These are phyloP conservation scores for Erynnis tages DNA, from an alignment of 2,888 invertebrate species.

Conservation along the genomic window DNA sequence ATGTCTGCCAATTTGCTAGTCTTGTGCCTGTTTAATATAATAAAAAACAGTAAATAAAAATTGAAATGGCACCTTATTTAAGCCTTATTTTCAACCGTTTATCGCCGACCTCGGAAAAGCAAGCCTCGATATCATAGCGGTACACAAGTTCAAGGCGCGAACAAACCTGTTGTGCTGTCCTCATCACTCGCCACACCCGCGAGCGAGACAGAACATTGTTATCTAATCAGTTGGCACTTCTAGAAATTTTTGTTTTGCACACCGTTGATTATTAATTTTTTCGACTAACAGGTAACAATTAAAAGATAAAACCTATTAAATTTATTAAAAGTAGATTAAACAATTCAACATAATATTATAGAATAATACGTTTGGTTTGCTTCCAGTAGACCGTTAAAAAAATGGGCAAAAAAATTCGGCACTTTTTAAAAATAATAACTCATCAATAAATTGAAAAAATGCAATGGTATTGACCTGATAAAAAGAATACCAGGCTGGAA, in stretches of 20 bases:
- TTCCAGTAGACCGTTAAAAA: no score
- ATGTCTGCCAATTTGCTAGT: no score
- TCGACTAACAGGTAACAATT: background rate
- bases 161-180: slow-evolving; percentile 32
- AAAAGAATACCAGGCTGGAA: no score
- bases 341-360: no score
- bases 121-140: slow-evolving; percentile 18
- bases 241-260: slow-evolving; percentile 12
- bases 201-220: slow-evolving; percentile 6
- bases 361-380: no score
- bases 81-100: background rate
- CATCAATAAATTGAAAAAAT: no score
- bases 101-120: slow-evolving; percentile 6
- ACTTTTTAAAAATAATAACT: no score
- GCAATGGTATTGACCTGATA: no score
- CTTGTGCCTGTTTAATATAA: no score
- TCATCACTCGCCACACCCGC: slow-evolving; percentile 6
- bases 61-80: background rate
- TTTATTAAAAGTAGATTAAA: background rate
- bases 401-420: no score
- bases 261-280: background rate
- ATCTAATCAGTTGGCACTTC: slow-evolving; percentile 20
- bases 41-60: no score
- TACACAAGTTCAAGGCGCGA: slow-evolving; percentile 34
- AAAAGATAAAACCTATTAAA: background rate